phyloP scores from a whole-genome alignment of 2,797 vertebrate species.

The Sebastes itinus region DNA sequence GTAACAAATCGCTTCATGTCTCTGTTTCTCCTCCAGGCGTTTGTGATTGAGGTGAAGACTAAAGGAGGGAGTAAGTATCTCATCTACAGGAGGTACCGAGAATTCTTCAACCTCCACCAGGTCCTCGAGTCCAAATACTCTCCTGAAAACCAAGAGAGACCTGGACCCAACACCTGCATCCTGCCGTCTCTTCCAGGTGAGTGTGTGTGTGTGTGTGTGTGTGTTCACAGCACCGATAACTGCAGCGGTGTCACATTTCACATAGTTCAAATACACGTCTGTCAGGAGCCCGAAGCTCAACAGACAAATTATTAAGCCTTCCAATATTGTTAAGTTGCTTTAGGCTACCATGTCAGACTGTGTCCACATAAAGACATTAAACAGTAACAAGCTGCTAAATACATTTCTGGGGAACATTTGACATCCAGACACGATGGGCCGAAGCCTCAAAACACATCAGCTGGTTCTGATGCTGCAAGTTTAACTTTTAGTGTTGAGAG shows the following conservation, averaged over 20 bases:
- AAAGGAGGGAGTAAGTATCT: constrained; percentile 92
- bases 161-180: constrained; percentile 76
- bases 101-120: constrained; percentile 89
- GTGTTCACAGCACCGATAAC: not conserved
- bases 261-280: constrained; percentile 5
- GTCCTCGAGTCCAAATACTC: constrained; percentile 88
- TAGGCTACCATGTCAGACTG: no score
- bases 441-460: no score
- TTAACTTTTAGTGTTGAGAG: no score
- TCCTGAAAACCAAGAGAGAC: constrained; percentile 67
- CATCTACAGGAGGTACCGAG: constrained; percentile 92
- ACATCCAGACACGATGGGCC: no score
- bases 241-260: constrained; percentile 7
- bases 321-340: no score
- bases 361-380: no score
- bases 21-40: constrained; percentile 62
- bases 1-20: not conserved
- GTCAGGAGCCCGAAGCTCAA: not conserved
- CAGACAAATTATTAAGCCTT: not conserved
- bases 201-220: not conserved
- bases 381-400: no score
- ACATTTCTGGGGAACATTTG: no score
- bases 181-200: constrained; percentile 90
- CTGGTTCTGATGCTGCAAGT: no score
- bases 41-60: constrained; percentile 94